These are phyloP conservation scores for Auanema freiburgensis DNA, from an alignment of 2,888 invertebrate genomes.

Conservation along the genomic window DNA sequence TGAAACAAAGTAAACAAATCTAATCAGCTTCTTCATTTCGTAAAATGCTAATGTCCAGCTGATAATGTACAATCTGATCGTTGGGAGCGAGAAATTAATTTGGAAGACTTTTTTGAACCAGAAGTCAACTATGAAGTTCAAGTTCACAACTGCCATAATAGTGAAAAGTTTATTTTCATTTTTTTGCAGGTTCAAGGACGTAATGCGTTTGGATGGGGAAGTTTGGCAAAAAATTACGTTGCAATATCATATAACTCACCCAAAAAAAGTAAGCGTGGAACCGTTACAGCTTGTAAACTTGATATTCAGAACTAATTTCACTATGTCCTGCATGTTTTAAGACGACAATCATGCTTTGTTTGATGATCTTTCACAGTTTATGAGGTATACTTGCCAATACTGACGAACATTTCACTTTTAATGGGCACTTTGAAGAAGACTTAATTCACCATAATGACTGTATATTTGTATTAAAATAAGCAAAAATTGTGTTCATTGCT, in stretches of 20 bases:
- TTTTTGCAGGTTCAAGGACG: conserved; percentile 37
- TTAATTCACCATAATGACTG: no score
- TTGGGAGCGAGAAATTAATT: conserved; percentile 32
- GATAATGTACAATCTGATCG: conserved; percentile 38
- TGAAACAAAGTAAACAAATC: conserved; percentile 8
- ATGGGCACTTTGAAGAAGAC: no score
- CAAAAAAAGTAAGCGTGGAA: no score
- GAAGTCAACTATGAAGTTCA: conserved; percentile 39
- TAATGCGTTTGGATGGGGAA: conserved; percentile 45
- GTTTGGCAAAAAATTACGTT: conserved; percentile 33
- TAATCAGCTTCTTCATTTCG: not conserved
- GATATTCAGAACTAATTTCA: no score
- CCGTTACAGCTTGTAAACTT: no score
- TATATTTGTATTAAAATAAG: no score
- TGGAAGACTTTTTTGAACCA: conserved; percentile 26
- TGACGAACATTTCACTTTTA: no score
- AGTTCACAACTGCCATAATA: conserved; percentile 7
- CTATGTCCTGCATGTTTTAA: no score
- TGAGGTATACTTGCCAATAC: no score
- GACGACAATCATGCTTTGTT: no score
- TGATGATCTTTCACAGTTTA: no score
- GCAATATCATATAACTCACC: not conserved
- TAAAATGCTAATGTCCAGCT: conserved; percentile 18
- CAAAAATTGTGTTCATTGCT: no score
- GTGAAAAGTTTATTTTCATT: not conserved